Base-by-base conservation (phyloP, 2,113 vertebrate genomes). In the Mobula birostris region DNA sequence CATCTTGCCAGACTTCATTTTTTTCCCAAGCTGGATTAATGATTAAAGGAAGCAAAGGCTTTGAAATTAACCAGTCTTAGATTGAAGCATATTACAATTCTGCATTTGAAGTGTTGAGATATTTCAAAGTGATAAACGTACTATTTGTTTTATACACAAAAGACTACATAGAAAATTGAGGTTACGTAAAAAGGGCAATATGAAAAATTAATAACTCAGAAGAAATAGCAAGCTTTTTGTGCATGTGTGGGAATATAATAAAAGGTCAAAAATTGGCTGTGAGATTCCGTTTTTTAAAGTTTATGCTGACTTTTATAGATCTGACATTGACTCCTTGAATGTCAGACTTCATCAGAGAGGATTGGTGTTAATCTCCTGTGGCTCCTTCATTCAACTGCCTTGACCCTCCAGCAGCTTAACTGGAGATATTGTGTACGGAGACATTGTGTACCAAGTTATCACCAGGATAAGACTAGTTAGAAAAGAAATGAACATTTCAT, bases 281-380 rank as follows among this genome's bases (percentile, higher is more conserved):
- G 85, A 90, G 15, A 32, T 88, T 87, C 83, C 61, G 83, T 90
- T 90, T 15, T 66, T 74, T 17, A 32, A 7, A 90, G 85, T 68
- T 90, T 90, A 66, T 29, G 85, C 29, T 90, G 61, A 90, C 85
- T 90, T 87, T 90, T 90, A 90, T 90, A 90, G 85, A 66, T 90
- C 85, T 90, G 85, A 66, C 85, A 66, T 90, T 90, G 85, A 90
- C 85, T 90, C 85, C n/a, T 68, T 90, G 85, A 90, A 90, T 90
- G 85, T 90, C 85, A 90, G 85, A 7, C 29, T 90, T 27, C 61
- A 90, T 90, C 61, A 66, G 61, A 90, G 85, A 32, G 61, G 15
- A 90, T 15, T 68, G 85, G 48, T 66, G 85, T 17, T 66, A 66
- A n/a, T 17, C 61, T 68, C 85, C 85, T 36, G 61, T 66, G 61